Evolutionary conservation across 64 coral and sea anemone genomes (phyloP).

Genomic region (Cladopsammia gracilis): DNA sequence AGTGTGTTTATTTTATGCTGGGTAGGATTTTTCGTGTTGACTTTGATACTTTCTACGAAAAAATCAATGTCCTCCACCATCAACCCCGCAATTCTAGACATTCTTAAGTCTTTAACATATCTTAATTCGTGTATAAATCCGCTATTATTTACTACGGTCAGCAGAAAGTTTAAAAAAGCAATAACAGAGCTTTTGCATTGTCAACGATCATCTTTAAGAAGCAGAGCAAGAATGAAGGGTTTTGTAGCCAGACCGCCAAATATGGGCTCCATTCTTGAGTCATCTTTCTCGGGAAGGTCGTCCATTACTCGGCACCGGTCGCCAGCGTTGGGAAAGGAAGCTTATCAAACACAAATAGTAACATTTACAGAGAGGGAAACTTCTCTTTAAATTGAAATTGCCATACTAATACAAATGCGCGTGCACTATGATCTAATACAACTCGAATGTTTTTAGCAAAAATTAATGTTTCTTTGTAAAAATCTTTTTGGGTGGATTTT

Average conservation of each 20-base stretch:
- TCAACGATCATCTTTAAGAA: conserved; percentile 58
- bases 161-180: conserved; percentile 88
- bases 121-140: conserved; percentile 94
- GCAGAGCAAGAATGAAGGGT: background rate
- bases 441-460: too few species aligned
- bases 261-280: background rate
- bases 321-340: background rate
- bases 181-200: conserved; percentile 86
- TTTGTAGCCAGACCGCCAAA: background rate
- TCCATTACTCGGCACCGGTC: background rate
- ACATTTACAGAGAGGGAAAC: conserved; percentile 6
- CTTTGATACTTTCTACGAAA: conserved; percentile 65
- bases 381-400: background rate
- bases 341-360: background rate
- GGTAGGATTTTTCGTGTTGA: conserved; percentile 90
- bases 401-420: too few species aligned
- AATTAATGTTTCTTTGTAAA: too few species aligned
- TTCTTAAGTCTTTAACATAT: conserved; percentile 89
- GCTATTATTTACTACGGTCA: conserved; percentile 88
- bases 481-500: background rate
- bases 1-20: conserved; percentile 88
- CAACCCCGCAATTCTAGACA: conserved; percentile 42
- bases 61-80: conserved; percentile 26
- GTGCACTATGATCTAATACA: too few species aligned
- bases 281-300: background rate